These are phyloP conservation scores for Penaeus chinensis DNA, from an alignment of 1,140 invertebrate species.

Conservation along the genomic window DNA sequence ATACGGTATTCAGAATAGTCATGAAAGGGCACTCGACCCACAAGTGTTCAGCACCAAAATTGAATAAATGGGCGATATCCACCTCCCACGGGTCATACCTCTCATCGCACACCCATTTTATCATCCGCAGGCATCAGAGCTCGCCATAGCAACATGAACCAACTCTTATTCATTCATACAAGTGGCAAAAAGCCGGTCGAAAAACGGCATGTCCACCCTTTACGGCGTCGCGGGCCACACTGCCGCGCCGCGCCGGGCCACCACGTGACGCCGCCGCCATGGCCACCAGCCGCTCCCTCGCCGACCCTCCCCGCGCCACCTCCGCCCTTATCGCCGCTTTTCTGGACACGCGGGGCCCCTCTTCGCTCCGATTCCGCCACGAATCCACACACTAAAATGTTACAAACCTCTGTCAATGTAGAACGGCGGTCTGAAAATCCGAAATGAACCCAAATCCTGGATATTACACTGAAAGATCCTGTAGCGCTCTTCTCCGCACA, in stretches of 20 bases:
- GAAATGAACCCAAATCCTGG: conserved; percentile 37
- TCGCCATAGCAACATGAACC: too few species aligned
- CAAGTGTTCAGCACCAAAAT: too few species aligned
- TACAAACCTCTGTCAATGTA: conserved; percentile 42
- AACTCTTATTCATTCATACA: too few species aligned
- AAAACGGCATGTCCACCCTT: background rate
- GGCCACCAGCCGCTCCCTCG: conserved; percentile 14
- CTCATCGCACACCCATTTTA: too few species aligned
- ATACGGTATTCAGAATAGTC: too few species aligned
- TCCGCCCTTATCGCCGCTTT: conserved; percentile 44
- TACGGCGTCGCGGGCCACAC: conserved; percentile 42
- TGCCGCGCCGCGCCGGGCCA: conserved; percentile 33
- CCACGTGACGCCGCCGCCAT: conserved; percentile 61
- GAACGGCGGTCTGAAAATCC: background rate
- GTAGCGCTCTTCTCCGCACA: conserved; percentile 39
- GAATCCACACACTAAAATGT: conserved; percentile 11
- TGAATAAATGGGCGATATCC: too few species aligned
- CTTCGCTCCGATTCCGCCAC: background rate
- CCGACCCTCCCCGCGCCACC: conserved; percentile 20
- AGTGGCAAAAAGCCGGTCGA: too few species aligned
- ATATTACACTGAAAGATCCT: conserved; percentile 55
- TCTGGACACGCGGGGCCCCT: background rate
- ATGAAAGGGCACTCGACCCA: too few species aligned
- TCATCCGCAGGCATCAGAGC: too few species aligned
- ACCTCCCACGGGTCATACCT: too few species aligned